Evolutionary conservation across 2,888 invertebrate genomes (phyloP).

Genomic region (Leptopterna dolabrata): DNA sequence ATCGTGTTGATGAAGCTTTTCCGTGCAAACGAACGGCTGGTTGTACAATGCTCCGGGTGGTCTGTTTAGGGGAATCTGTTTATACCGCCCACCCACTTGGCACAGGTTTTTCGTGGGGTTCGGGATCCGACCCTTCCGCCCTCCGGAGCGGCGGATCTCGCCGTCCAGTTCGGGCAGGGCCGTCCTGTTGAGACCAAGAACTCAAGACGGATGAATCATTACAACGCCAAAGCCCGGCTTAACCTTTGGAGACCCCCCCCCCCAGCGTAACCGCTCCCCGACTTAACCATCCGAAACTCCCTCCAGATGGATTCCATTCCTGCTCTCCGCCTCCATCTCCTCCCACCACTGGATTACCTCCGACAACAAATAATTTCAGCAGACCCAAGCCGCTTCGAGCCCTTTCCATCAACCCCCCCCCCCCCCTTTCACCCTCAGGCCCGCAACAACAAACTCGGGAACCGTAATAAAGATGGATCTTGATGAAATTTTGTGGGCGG

Average conservation of each 20-base stretch:
- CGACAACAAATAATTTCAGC: slow-evolving; percentile 51
- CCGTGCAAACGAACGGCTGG: too few species aligned
- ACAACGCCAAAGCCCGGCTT: slow-evolving; percentile 18
- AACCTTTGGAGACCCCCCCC: neutral
- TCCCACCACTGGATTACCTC: neutral
- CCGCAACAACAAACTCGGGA: neutral
- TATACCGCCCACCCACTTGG: neutral
- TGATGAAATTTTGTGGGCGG: slow-evolving; percentile 44
- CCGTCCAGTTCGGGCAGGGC: neutral
- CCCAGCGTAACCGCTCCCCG: neutral
- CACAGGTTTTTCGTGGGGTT: neutral
- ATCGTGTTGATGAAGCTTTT: too few species aligned
- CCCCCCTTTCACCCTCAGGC: neutral
- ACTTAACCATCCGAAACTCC: neutral
- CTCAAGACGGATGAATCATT: slow-evolving; percentile 26
- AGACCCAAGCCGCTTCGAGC: neutral
- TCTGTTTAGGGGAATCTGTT: too few species aligned
- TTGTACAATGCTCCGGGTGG: too few species aligned
- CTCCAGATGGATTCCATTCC: neutral
- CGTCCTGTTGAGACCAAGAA: neutral
- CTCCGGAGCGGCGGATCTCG: neutral
- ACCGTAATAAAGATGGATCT: slow-evolving; percentile 54
- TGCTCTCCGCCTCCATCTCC: neutral
- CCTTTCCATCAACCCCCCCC: slow-evolving; percentile 20
- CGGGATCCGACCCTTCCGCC: neutral